Evolutionary conservation across 2,888 invertebrate species (phyloP).

Genomic region (Hipparchia sbordonii): DNA sequence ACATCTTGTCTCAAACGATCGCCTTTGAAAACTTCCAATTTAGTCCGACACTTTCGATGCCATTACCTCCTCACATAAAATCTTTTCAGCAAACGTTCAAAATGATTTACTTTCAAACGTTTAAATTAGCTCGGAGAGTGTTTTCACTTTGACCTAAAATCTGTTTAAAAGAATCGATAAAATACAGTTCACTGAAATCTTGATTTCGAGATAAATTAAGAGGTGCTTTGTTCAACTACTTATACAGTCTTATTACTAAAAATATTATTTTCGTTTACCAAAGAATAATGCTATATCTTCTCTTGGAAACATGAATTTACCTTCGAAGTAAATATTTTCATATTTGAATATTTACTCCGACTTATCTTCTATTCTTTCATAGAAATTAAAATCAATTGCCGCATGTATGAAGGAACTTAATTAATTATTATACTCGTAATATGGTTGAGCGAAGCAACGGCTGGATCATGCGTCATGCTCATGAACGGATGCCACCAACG

Average conservation of each 20-base stretch:
- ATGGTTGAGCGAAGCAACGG: no score
- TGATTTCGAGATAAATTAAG: background rate
- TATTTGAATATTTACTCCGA: no score
- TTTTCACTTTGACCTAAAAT: conserved; percentile 20
- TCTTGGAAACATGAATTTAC: background rate
- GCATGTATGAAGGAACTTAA: no score
- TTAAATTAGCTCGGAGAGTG: conserved; percentile 14
- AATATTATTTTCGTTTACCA: background rate
- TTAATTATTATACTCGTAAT: no score
- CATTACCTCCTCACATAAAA: conserved; percentile 9
- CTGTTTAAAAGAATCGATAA: background rate
- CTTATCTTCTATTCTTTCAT: no score
- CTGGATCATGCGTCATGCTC: no score
- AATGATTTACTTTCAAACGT: conserved; percentile 27
- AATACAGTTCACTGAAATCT: background rate
- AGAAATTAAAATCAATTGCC: no score
- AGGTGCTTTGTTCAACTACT: background rate
- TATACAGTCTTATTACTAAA: background rate
- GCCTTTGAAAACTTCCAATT: conserved; percentile 15
- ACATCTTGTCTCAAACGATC: conserved; percentile 17
- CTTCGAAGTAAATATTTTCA: no score
- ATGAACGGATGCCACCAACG: no score
- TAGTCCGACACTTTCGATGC: conserved; percentile 18
- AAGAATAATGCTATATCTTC: background rate
- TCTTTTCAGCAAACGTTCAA: conserved; percentile 27